Evolutionary conservation across 2,113 vertebrate species (phyloP).

Genomic region (Corythornis cristatus): DNA sequence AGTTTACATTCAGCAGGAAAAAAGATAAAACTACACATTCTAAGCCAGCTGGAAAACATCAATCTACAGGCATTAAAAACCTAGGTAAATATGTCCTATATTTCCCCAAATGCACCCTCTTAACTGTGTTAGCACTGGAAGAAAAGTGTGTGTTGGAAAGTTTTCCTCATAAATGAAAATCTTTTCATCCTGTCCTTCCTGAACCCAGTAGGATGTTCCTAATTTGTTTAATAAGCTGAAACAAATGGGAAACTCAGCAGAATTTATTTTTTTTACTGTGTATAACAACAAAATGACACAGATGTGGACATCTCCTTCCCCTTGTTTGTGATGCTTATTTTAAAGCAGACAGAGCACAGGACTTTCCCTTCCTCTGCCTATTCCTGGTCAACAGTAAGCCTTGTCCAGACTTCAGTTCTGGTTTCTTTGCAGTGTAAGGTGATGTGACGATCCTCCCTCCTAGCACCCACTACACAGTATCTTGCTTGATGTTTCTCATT

Average conservation of each 20-base stretch:
- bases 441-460: neutral
- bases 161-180: neutral
- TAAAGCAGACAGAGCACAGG: neutral
- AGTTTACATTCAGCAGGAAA: neutral
- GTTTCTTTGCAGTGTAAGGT: accelerated
- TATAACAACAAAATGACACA: neutral
- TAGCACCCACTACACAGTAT: neutral
- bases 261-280: neutral
- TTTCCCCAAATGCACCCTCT: neutral
- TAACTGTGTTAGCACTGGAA: neutral
- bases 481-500: neutral
- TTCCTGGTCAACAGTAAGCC: neutral
- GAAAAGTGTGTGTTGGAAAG: neutral
- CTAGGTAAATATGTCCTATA: neutral
- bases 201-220: neutral
- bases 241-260: neutral
- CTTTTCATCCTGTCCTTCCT: neutral
- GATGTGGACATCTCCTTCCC: neutral
- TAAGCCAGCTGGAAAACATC: neutral
- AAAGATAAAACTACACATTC: neutral
- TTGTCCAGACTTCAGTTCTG: neutral
- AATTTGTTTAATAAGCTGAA: neutral
- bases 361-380: neutral
- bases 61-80: neutral
- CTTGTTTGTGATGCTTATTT: neutral